phyloP scores from a whole-genome alignment of 1,140 invertebrate species.

The Uloborus diversus region DNA sequence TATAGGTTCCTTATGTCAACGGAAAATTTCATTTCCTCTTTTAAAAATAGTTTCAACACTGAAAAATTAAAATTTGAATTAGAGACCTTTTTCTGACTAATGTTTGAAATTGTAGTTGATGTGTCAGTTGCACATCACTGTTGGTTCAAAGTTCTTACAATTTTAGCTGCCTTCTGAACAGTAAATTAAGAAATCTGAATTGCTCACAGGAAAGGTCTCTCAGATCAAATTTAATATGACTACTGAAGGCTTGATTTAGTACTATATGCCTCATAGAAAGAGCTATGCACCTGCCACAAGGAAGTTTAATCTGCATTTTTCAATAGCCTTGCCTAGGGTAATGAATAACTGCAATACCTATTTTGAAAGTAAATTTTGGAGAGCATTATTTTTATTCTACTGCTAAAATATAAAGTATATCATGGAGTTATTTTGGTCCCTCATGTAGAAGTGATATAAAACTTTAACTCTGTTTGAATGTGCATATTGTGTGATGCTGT shows the following conservation, averaged over 20 bases:
- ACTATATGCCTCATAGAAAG: conserved; percentile 1
- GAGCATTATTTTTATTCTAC: not conserved
- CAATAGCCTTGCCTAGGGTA: not conserved
- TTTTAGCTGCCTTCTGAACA: not conserved
- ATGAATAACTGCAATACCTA: too few relatives aligned
- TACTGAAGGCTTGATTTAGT: too few relatives aligned
- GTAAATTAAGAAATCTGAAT: not conserved
- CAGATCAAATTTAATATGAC: too few relatives aligned
- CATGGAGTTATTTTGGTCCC: conserved; percentile 8
- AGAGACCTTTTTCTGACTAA: too few relatives aligned
- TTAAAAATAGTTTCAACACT: not conserved
- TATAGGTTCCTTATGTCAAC: too few relatives aligned
- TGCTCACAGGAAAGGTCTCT: too few relatives aligned
- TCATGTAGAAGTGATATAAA: conserved; percentile 31
- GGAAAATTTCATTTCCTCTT: not conserved
- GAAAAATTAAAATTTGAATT: too few relatives aligned
- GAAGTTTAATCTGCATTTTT: conserved; percentile 3
- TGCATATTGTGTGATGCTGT: conserved; percentile 50
- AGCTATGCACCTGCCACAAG: too few relatives aligned
- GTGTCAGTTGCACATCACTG: conserved; percentile 3
- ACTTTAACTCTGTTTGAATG: conserved; percentile 9
- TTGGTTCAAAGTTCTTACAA: conserved; percentile 4
- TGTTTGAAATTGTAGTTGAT: too few relatives aligned
- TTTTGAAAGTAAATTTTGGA: not conserved
- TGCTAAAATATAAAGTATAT: not conserved